A percentile compares a stretch with the other conserved stretches of the same genome.
phyloP scores from a whole-genome alignment of 2,797 vertebrate genomes.

The Trachops cirrhosus region DNA sequence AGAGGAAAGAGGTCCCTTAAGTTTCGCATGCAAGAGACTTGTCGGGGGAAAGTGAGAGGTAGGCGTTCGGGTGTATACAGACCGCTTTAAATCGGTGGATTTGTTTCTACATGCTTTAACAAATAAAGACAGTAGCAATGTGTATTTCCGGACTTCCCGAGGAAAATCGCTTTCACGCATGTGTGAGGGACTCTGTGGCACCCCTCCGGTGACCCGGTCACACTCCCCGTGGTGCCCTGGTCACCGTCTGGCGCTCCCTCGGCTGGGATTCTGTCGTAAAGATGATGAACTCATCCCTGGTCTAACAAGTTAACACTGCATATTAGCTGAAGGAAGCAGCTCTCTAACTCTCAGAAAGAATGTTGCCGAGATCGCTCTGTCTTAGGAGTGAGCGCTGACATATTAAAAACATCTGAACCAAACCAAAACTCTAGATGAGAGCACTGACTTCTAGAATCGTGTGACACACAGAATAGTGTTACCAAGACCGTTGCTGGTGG shows the following conservation, averaged over 20 bases:
- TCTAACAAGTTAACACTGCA: constrained; percentile 12
- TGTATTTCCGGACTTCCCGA: neutral
- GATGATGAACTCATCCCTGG: neutral
- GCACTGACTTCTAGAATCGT: neutral
- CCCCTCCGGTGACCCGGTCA: neutral
- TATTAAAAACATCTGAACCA: neutral
- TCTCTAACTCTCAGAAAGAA: constrained; percentile 29
- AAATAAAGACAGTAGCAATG: neutral
- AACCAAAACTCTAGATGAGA: neutral
- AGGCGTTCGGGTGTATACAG: neutral
- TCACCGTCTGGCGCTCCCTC: neutral
- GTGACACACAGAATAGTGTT: neutral
- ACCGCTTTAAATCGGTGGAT: neutral
- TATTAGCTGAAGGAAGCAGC: neutral
- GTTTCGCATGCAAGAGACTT: neutral
- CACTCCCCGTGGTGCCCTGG: neutral
- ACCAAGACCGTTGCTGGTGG: neutral
- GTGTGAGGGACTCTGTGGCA: neutral
- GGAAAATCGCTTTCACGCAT: neutral
- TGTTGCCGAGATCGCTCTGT: neutral
- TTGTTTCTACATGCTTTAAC: neutral
- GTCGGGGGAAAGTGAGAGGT: neutral
- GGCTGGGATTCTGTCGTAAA: constrained; percentile 19
- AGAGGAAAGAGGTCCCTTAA: neutral
- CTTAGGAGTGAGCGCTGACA: neutral